Evolutionary conservation across 2,888 invertebrate genomes (phyloP), one percentile per base, ranked within the genome.

Genomic region (Pristionchus exspectatus): DNA sequence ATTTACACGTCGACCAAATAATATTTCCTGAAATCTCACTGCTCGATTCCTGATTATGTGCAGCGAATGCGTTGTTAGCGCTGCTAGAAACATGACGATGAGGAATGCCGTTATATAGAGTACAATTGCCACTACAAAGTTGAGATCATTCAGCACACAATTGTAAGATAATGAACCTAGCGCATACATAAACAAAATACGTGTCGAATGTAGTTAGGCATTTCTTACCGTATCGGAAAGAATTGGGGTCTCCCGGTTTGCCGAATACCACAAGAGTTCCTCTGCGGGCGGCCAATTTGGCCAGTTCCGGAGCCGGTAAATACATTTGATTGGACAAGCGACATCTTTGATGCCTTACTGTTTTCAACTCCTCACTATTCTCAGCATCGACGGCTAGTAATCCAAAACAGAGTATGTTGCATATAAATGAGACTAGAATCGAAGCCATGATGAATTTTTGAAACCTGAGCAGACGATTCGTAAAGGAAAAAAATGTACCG

Each of bases 301-400:
- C 69, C 9, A 69, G 69, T 69, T 69, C 69, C n/a, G 69, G 69
- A 69, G 69, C 30, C 69, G n/a, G 69, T 27, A 69, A n/a, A 27
- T 69, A 27, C 38, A 38, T 2, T 38, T 59, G 5, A 21, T 59
- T 24, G 2, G 59, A 59, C 1, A 59, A 18, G 1, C 24, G 59
- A 59, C 21, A 3, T 59, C 18, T 59, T 10, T 7, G 2, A 2
- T 59, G n/a, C 0, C 69, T 69, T 16, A 69, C 69, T 69, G 9
- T 69, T 14, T 27, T 27, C 30, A 69, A 12, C 10, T 69, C 27
- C 7, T n/a, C 30, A 16, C 69, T 69, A 27, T 69, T 69, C 10
- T 69, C 69, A 0, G 30, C 30, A 30, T 69, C 69, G 27, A 69
- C 69, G 0, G 69, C 69, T 12, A 69, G 7, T 69, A 69, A 27